A percentile compares a stretch with the other conserved stretches of the same genome.
Conservation (phyloP, 2,888 invertebrate species). For the Lasioglossum calceatum region DNA sequence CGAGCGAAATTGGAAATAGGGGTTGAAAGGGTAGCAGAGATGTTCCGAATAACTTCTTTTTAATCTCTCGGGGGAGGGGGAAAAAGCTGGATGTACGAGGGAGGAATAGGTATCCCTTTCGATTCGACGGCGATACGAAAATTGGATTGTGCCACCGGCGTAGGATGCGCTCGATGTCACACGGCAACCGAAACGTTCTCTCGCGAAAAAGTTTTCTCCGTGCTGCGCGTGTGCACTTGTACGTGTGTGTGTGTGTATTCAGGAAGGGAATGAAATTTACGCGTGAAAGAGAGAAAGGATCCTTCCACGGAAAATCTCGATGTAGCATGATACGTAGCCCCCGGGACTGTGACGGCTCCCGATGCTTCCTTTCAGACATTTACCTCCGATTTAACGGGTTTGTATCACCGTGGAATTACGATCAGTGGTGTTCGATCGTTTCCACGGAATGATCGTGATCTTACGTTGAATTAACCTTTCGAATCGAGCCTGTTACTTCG, state of each 20-base stretch:
- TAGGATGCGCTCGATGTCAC: conserved; percentile 20
- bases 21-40: not conserved
- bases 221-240: not conserved
- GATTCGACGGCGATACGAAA: conserved; percentile 59
- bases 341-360: conserved; percentile 2
- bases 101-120: conserved; percentile 46
- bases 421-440: conserved; percentile 9
- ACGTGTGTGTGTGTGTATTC: not conserved
- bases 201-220: not conserved
- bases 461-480: not conserved
- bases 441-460: not conserved
- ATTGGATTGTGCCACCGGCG: conserved; percentile 52
- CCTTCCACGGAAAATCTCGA: not conserved
- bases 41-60: conserved; percentile 42
- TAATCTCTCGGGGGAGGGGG: conserved; percentile 46
- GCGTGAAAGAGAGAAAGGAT: not conserved
- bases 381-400: conserved; percentile 7
- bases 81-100: conserved; percentile 36
- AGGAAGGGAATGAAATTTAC: conserved; percentile 33
- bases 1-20: not conserved
- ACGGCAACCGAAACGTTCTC: conserved; percentile 29
- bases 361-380: conserved; percentile 11
- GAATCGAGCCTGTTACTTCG: not conserved
- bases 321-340: not conserved
- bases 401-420: not conserved